Evolutionary conservation across 2,113 vertebrate genomes (phyloP).

Genomic region (Bagarius yarrelli): DNA sequence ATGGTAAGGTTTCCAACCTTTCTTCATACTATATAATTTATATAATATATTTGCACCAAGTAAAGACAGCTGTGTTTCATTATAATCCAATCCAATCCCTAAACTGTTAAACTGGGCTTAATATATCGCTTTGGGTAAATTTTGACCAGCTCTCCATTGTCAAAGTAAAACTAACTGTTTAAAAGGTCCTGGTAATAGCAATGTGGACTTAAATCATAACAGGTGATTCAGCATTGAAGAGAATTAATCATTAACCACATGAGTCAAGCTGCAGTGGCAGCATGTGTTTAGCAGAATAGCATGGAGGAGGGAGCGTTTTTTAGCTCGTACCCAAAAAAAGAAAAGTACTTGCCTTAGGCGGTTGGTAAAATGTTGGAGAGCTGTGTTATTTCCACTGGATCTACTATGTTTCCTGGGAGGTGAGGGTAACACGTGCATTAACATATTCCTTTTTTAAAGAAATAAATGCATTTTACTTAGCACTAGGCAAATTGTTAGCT

Average conservation of each 20-base stretch:
- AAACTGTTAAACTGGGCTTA: too few species aligned
- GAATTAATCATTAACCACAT: conserved; percentile 37
- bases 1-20: too few species aligned
- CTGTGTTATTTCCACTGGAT: conserved; percentile 25
- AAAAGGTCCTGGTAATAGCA: background rate
- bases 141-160: too few species aligned
- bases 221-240: conserved; percentile 34
- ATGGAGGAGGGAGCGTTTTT: conserved; percentile 27
- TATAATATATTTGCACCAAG: too few species aligned
- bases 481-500: background rate
- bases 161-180: background rate
- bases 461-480: background rate
- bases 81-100: too few species aligned
- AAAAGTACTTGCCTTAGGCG: conserved; percentile 8
- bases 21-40: too few species aligned
- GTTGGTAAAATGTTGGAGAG: conserved; percentile 12
- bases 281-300: conserved; percentile 26
- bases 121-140: too few species aligned
- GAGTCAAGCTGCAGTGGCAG: conserved; percentile 30
- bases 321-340: conserved; percentile 7
- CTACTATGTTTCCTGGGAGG: conserved; percentile 14
- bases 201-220: conserved; percentile 27
- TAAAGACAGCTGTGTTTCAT: too few species aligned
- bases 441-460: background rate
- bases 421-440: background rate